Evolutionary conservation across 2,113 vertebrate genomes (phyloP).

Genomic region (Melanotaenia duboulayi): DNA sequence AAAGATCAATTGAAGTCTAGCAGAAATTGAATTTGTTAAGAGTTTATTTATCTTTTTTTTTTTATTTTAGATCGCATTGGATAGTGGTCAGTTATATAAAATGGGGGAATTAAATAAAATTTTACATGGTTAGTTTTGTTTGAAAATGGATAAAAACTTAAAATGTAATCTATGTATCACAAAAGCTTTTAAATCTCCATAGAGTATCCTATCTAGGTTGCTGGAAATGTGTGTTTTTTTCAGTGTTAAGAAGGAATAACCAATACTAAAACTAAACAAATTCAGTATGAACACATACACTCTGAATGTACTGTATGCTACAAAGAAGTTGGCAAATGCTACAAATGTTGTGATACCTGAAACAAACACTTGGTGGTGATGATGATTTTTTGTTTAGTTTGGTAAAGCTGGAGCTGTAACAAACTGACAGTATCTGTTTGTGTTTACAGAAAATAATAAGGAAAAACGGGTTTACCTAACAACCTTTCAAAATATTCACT

Average conservation of each 20-base stretch:
- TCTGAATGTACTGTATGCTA: background rate
- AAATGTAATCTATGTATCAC: background rate
- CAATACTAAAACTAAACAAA: background rate
- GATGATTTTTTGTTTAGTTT: conserved; percentile 3
- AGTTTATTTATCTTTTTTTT: background rate
- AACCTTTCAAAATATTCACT: conserved; percentile 17
- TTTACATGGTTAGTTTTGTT: background rate
- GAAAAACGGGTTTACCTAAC: background rate
- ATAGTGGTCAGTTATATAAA: background rate
- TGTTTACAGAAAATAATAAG: background rate
- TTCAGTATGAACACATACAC: background rate
- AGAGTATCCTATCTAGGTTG: no score
- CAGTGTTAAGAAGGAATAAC: background rate
- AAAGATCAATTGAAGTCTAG: no score
- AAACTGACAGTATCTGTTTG: background rate
- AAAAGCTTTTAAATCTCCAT: background rate
- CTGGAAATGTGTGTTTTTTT: background rate
- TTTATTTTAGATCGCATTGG: background rate
- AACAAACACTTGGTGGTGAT: conserved; percentile 50
- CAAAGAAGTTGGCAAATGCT: background rate
- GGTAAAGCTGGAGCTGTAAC: background rate
- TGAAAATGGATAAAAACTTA: background rate
- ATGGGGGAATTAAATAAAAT: background rate
- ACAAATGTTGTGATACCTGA: conserved; percentile 23
- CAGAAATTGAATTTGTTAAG: background rate